A percentile compares a stretch with the other conserved stretches of the same genome.
These are phyloP conservation scores for Oncorhynchus gorbuscha DNA, from an alignment of 2,113 vertebrate species.

Conservation along the genomic window DNA sequence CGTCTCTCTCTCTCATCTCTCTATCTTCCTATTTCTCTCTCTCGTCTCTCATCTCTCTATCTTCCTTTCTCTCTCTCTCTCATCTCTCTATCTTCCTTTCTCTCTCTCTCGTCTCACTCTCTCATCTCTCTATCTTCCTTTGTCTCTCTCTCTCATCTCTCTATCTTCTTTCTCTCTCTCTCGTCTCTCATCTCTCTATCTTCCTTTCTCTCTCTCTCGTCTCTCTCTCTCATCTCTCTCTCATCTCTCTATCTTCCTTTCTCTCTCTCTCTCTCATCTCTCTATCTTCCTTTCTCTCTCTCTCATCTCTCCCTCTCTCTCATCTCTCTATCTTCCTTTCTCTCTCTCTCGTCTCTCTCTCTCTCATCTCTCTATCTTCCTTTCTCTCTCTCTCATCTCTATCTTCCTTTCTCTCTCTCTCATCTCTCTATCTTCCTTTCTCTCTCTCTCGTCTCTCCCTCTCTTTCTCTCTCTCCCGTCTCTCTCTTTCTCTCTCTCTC, in stretches of 20 bases:
- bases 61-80: not conserved
- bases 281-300: not conserved
- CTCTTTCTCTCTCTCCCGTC: too few species aligned
- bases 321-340: not conserved
- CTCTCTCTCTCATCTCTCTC: too few species aligned
- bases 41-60: not conserved
- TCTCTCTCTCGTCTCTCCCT: not conserved
- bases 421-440: not conserved
- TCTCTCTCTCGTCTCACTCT: rapidly evolving
- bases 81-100: too few species aligned
- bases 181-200: not conserved
- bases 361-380: too few species aligned
- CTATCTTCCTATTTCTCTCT: too few species aligned
- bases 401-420: not conserved
- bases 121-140: not conserved
- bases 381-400: too few species aligned
- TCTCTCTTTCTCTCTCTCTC: not conserved
- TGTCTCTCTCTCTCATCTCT: too few species aligned
- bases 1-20: not conserved
- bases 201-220: too few species aligned
- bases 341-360: too few species aligned
- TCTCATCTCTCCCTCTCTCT: too few species aligned
- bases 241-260: too few species aligned
- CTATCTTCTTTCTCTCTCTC: not conserved
- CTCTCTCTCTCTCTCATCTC: not conserved